phyloP scores from a whole-genome alignment of 2,888 invertebrate genomes.

The Apotomis turbidana region DNA sequence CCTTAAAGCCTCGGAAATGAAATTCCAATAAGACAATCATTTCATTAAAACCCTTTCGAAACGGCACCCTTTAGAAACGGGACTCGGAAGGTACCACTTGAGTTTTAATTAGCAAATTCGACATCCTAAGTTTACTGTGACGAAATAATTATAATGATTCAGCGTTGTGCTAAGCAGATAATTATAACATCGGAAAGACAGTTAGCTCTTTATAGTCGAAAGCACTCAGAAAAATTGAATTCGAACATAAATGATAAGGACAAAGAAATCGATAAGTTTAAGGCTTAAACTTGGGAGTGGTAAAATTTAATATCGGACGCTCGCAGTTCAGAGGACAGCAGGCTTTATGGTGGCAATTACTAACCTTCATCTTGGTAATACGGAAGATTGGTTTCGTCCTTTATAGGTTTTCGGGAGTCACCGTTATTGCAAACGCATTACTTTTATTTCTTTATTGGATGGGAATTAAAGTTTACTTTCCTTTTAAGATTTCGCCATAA shows the following conservation, averaged over 20 bases:
- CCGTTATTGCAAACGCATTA: slow-evolving; percentile 64
- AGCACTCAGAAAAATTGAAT: slow-evolving; percentile 62
- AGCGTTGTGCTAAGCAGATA: neutral
- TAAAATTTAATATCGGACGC: slow-evolving; percentile 76
- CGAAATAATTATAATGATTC: slow-evolving; percentile 16
- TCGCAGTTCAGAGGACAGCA: slow-evolving; percentile 71
- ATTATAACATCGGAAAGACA: slow-evolving; percentile 45
- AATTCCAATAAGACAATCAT: slow-evolving; percentile 40
- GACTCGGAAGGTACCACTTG: slow-evolving; percentile 13
- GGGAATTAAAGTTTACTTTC: slow-evolving; percentile 45
- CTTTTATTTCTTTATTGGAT: slow-evolving; percentile 55
- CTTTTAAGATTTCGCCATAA: slow-evolving; percentile 10
- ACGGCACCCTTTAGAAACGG: slow-evolving; percentile 32
- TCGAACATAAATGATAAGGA: slow-evolving; percentile 66
- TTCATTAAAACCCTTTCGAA: slow-evolving; percentile 35
- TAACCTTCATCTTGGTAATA: slow-evolving; percentile 75
- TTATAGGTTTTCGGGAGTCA: slow-evolving; percentile 70
- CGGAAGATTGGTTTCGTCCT: slow-evolving; percentile 73
- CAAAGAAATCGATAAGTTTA: slow-evolving; percentile 67
- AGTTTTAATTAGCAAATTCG: slow-evolving; percentile 36
- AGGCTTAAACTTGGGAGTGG: slow-evolving; percentile 69
- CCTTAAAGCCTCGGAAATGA: slow-evolving; percentile 10
- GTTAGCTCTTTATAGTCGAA: slow-evolving; percentile 64
- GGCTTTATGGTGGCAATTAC: slow-evolving; percentile 78
- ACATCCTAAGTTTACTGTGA: slow-evolving; percentile 25